A percentile compares a stretch with the other conserved stretches of the same genome.
phyloP scores from a whole-genome alignment of 2,113 vertebrate genomes.

The Bolborhynchus lineola region DNA sequence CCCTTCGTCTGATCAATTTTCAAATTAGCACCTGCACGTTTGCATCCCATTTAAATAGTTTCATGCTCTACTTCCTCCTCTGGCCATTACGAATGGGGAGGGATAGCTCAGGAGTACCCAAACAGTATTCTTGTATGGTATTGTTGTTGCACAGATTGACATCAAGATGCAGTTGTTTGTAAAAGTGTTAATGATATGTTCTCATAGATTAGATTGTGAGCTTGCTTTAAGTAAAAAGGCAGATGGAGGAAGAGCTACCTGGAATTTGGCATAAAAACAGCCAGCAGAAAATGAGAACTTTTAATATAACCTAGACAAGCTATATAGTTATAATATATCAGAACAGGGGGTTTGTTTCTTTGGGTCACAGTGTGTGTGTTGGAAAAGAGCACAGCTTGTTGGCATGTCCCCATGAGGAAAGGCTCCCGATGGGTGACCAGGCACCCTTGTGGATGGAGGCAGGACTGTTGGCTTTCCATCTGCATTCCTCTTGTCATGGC shows the following conservation, averaged over 20 bases:
- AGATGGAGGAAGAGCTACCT: not conserved
- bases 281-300: not conserved
- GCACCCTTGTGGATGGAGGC: not conserved
- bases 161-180: not conserved
- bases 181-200: not conserved
- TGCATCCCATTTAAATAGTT: constrained; percentile 65
- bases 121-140: not conserved
- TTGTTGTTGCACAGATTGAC: not conserved
- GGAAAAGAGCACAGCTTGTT: not conserved
- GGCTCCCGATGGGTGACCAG: not conserved
- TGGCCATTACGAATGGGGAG: not conserved
- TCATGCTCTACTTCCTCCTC: constrained; percentile 17
- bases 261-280: not conserved
- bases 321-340: not conserved
- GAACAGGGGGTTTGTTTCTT: not conserved
- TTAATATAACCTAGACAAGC: not conserved
- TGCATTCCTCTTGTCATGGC: not conserved
- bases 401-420: not conserved
- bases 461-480: not conserved
- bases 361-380: not conserved
- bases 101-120: constrained; percentile 38
- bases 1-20: not conserved
- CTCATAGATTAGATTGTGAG: not conserved
- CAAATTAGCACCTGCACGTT: constrained; percentile 53
- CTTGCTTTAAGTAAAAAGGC: constrained; percentile 43